Base-by-base conservation (phyloP, 37 sponge, comb jelly and placozoan genomes). In the Cliona cf. orientalis region DNA sequence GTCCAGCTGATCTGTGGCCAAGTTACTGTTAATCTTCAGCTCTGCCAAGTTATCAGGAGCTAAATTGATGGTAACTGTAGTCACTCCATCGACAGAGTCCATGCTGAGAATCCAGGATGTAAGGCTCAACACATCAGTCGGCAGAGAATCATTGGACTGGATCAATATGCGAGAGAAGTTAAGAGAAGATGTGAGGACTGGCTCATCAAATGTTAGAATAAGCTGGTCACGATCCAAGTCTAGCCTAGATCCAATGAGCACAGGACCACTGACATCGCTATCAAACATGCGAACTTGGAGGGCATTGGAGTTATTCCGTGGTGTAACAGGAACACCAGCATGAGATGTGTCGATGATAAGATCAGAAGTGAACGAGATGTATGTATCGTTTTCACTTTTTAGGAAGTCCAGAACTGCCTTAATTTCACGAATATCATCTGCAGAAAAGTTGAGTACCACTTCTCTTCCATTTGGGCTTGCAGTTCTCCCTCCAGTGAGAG, bases 161-260 rank as follows among this genome's bases (percentile, higher is more conserved):
- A 94, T 58, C 0, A 75, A 5, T 33, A 94, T 58, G 19, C n/a
- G 60, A 25, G 58, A 53, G 53, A 84, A 91, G 43, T 84, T 79
- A 25, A 96, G 29, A 2, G 78, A 74, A 49, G 74, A 65, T 29
- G 86, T 67, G 19, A 90, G 43, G 25, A 96, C 83, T 42, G 97
- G 97, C 55, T 96, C 97, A 93, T 89, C 68, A 66, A 96, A 93
- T 17, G 80, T 86, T 22, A 96, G 82, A 39, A 72, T 69, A 3
- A 96, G 76, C 17, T 42, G 69, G 66, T 96, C 94, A 22, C 55
- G 42, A 44, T 91, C 83, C n/a, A 96, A 55, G 46, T 93, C 84
- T 0, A 96, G 68, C 1, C 76, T 45, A n/a, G 91, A 80, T 23
- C 21, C 17, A 2, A 64, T 46, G 9, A 96, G 46, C 7, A 46